Evolutionary conservation across 1,140 invertebrate genomes (phyloP), one percentile per base, ranked within the genome.

Genomic region (Trichonephila clavata): DNA sequence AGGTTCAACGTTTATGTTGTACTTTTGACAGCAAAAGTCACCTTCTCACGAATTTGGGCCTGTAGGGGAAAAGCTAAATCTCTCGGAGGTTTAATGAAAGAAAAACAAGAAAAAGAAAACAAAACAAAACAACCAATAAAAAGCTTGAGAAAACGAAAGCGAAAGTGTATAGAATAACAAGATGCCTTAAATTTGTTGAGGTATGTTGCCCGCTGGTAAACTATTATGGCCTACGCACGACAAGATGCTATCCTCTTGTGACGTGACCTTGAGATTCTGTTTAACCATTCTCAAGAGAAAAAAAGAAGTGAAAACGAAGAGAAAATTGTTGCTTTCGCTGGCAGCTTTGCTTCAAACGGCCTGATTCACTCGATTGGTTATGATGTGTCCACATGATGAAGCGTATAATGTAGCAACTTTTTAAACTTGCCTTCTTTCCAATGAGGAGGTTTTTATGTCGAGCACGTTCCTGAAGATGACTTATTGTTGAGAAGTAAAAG

Each of bases 1-100:
- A 77, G 86, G 32, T 71, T 88, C 86, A 43, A n/a, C 32, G 61
- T 59, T 14, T 84, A 57, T 43, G 27, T 13, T 50, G 50, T 43
- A n/a, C 24, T 59, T 24, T n/a, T 88, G 63, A 88, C 86, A 68
- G 63, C 14, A 16, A 88, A 88, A 88, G 86, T 88, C 86, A 88
- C 86, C 86, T 88, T 88, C 32, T 21, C 65, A 32, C 32, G 24
- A 32, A 68, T 43, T 61, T 68, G 39, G 63, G 86, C 86, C 86
- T 87, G 86, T 87, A 87, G 86, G 86, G 86, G 86, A 87, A 87
- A 86, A 60, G 14, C 39, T 27, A 14, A 83, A 84, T 57, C 68
- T 77, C 24, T 39, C 68, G 20, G 1, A 21, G 81, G 16, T 24
- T 13, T 83, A 24, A 50, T 84, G 24, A 84, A 57, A 57, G 24